Evolutionary conservation across 2,888 invertebrate genomes (phyloP).

Genomic region (Gymnoscelis rufifasciata): DNA sequence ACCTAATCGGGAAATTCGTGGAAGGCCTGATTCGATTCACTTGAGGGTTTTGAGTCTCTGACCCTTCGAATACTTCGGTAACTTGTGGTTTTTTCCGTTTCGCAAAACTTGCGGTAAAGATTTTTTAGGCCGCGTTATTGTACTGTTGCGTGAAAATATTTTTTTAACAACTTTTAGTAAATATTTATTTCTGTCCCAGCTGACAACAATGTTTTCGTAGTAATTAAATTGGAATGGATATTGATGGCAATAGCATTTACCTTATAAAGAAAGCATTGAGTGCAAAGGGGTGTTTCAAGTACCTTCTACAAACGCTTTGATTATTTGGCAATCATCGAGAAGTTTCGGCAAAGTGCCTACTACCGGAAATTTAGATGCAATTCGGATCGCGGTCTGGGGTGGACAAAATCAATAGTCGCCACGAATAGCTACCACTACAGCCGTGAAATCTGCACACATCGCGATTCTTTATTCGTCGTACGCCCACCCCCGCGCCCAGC

Average conservation of each 20-base stretch:
- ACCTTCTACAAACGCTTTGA: too few relatives aligned
- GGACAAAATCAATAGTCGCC: conserved; percentile 77
- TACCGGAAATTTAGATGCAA: conserved; percentile 52
- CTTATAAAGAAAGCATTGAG: too few relatives aligned
- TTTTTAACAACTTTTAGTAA: too few relatives aligned
- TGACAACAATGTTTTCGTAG: too few relatives aligned
- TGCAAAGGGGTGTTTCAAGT: too few relatives aligned
- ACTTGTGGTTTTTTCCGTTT: conserved; percentile 15
- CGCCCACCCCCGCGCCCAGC: conserved; percentile 45
- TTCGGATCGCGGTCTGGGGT: conserved; percentile 67
- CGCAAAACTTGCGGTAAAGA: conserved; percentile 14
- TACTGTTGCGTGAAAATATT: neutral
- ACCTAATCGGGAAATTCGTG: conserved; percentile 61
- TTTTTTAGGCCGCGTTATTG: conserved; percentile 2
- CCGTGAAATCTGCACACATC: conserved; percentile 66
- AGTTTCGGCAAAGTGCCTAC: conserved; percentile 11
- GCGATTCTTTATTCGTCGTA: conserved; percentile 65
- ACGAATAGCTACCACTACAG: conserved; percentile 66
- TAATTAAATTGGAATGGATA: too few relatives aligned
- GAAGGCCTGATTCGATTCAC: conserved; percentile 46
- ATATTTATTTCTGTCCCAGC: too few relatives aligned
- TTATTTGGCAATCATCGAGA: neutral
- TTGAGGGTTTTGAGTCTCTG: conserved; percentile 23
- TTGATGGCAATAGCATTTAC: too few relatives aligned
- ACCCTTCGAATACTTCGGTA: conserved; percentile 18